Evolutionary conservation across 2,113 vertebrate genomes (phyloP).

Genomic region (Alectura lathami): DNA sequence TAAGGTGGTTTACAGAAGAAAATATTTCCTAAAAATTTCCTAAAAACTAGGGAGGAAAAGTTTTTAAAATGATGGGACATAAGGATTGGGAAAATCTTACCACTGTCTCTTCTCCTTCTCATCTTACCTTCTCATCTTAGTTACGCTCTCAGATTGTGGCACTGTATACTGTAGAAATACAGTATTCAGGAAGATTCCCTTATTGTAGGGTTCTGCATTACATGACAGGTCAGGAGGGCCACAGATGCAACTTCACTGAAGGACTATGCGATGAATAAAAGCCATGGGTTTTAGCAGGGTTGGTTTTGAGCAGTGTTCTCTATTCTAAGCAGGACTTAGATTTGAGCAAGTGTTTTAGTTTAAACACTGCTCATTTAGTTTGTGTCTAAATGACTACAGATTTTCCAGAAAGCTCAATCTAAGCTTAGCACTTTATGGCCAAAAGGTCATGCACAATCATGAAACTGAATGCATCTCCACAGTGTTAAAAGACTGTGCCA

Average conservation of each 20-base stretch:
- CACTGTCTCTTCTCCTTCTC: neutral
- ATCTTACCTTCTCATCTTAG: too few species aligned
- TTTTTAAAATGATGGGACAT: neutral
- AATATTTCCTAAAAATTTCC: too few species aligned
- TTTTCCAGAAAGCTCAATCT: neutral
- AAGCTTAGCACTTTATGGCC: neutral
- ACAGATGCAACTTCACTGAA: neutral
- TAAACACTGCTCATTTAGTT: neutral
- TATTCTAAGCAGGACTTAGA: neutral
- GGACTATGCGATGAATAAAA: neutral
- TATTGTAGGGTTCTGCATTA: neutral
- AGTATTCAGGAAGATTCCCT: neutral
- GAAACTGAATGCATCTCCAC: neutral
- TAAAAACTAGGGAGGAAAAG: neutral
- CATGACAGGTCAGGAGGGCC: neutral
- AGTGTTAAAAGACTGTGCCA: neutral
- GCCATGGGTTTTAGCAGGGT: neutral
- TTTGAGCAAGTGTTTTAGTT: too few species aligned
- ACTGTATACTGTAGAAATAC: neutral
- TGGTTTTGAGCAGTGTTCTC: neutral
- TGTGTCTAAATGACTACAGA: neutral
- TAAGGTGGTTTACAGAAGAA: too few species aligned
- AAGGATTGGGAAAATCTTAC: neutral
- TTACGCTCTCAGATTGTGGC: fast-evolving
- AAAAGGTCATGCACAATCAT: neutral